Evolutionary conservation across 2,113 vertebrate genomes (phyloP).

Genomic region (Brachirus orientalis): DNA sequence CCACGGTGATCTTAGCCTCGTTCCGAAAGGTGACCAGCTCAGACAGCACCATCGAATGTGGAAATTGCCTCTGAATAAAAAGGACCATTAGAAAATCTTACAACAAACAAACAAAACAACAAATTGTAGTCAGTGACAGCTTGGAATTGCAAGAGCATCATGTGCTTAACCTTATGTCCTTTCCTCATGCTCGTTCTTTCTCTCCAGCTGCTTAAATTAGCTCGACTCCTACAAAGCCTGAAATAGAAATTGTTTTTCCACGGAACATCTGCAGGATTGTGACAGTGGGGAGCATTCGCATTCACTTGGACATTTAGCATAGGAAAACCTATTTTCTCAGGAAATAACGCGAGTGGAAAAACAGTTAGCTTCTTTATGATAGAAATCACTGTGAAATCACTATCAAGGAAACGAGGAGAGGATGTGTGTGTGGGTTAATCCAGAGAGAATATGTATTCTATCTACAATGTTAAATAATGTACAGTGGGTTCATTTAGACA

Average conservation of each 20-base stretch:
- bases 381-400: constrained; percentile 59
- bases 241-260: constrained; percentile 73
- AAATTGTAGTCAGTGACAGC: constrained; percentile 40
- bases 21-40: constrained; percentile 47
- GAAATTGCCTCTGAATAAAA: constrained; percentile 46
- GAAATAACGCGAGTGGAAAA: constrained; percentile 38
- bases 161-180: constrained; percentile 80
- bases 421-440: constrained; percentile 11
- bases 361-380: constrained; percentile 33
- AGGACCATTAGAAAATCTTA: constrained; percentile 51
- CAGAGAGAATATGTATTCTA: constrained; percentile 7
- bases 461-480: constrained; percentile 24
- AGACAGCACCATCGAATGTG: constrained; percentile 24
- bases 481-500: constrained; percentile 11
- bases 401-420: constrained; percentile 55
- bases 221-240: constrained; percentile 57
- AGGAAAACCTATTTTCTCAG: constrained; percentile 35
- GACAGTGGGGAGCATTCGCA: constrained; percentile 33
- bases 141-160: constrained; percentile 70
- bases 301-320: constrained; percentile 36
- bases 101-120: constrained; percentile 64
- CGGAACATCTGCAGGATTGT: constrained; percentile 49
- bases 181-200: constrained; percentile 56
- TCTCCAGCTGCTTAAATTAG: constrained; percentile 78
- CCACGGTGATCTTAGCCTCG: constrained; percentile 62